Base-by-base conservation (phyloP, 64 coral and sea anemone genomes). In the Trachythela sp. region DNA sequence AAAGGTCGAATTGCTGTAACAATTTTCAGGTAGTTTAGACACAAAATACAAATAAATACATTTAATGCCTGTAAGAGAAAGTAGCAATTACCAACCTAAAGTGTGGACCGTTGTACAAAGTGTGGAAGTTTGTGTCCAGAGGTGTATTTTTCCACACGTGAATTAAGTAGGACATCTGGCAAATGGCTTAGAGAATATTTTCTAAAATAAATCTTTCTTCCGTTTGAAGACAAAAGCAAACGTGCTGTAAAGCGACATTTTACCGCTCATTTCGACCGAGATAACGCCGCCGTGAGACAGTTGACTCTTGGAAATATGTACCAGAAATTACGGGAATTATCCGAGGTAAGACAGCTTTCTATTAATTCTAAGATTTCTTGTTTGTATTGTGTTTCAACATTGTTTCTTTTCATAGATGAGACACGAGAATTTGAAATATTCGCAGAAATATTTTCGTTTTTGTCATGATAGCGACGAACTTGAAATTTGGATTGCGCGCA, bases 211-310 rank as follows among this genome's bases (percentile, higher is more conserved):
- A 8, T 32, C 29, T 6, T 54, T 2, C 43, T 70, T 13, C 58
- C 35, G 9, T 32, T 35, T 18, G 58, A 33, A 94, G 93, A 41
- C 14, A 97, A 94, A 88, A 72, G 85, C 9, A 88, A 88, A n/a
- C 87, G 88, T 48, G 90, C 86, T 71, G 88, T 97, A 7, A 68
- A 89, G 42, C 92, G 95, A 20, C 95, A 97, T 77, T 97, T 97
- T 77, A 97, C 95, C 17, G 95, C 92, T 83, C 95, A 97, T 85
- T 97, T 97, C 88, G 95, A 97, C 75, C 95, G 95, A 45, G 95
- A 97, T 70, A 97, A 97, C 40, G 95, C 94, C 7, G 93, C 95
- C 22, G 86, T 88, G 4, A 85, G 95, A 17, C 95, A 97, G 64
- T 76, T 97, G 33, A 87, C 92, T n/a, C 88, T 97, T 10, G 86